Base-by-base conservation (phyloP, 2,797 vertebrate species). In the Triplophysa bombifrons region DNA sequence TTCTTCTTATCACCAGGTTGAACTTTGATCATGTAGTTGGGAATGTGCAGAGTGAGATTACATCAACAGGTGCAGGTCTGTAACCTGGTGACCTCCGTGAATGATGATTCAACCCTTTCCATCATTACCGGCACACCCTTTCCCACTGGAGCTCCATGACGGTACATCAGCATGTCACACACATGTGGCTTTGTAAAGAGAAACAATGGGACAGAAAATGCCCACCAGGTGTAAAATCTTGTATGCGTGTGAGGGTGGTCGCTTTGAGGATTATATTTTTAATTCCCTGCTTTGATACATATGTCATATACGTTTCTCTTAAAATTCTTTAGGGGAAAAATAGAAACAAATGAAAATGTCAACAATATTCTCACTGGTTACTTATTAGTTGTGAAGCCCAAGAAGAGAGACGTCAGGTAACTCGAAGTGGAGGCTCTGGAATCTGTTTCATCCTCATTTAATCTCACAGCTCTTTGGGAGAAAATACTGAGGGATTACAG, bases 81-180 rank as follows among this genome's bases (percentile, higher is more conserved):
- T 84, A 85, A 85, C 83, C 84, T 74, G 82, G 72, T 91, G 89
- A 88, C 87, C 90, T 90, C 83, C 20, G 17, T 44, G 51, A 74
- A 63, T 79, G 83, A 87, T 91, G 88, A 92, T 89, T 93, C 87
- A 91, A 89, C 72, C 17, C 22, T 56, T 80, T 65, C 30, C 63
- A 41, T 87, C 60, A 79, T 41, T 16, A 79, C 50, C 44, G 85
- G 87, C 87, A 87, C 89, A 86, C 88, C 87, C 87, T 90, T 90
- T 86, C 83, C 83, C 72, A 78, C 14, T 82, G 68, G 63, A 83
- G 63, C 80, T 58, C 83, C 71, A 78, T 70, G 73, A 41, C 69
- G 76, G 82, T 85, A 85, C 88, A 84, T 82, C 84, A 74, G 84
- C 77, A 76, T 67, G 78, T 72, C 70, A 17, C 50, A 76, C 81